Conservation (phyloP, 2,797 vertebrate species). For the Enteromius viviparus region DNA sequence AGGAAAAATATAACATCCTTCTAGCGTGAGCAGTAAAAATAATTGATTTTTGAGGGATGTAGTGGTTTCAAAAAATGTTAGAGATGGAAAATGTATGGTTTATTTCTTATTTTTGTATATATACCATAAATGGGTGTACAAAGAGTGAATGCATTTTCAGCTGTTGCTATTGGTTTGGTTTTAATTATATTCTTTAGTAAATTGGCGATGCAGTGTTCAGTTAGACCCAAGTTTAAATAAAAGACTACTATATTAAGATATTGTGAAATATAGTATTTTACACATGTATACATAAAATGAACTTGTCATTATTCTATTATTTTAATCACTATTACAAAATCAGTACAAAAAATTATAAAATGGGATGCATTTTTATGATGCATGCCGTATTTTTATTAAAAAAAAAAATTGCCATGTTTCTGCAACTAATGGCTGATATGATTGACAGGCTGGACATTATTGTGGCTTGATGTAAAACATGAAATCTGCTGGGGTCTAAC, state of each 20-base stretch:
- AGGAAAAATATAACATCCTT: not conserved
- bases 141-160: not conserved
- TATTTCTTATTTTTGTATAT: not conserved
- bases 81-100: not conserved
- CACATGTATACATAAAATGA: not conserved
- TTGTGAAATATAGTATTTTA: not conserved
- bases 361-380: not conserved
- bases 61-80: not conserved
- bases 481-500: not conserved
- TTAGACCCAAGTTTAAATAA: not conserved
- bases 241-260: not conserved
- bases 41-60: slow-evolving; percentile 4
- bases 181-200: not conserved
- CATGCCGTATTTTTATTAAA: too few species aligned
- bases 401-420: not conserved
- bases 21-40: not conserved
- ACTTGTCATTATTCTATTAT: not conserved
- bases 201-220: not conserved
- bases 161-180: not conserved
- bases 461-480: too few species aligned
- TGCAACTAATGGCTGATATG: not conserved
- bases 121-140: not conserved
- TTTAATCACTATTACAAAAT: not conserved
- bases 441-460: not conserved
- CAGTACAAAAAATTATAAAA: not conserved